Evolutionary conservation across 1,140 invertebrate species (phyloP).

Genomic region (Campoletis sonorensis): DNA sequence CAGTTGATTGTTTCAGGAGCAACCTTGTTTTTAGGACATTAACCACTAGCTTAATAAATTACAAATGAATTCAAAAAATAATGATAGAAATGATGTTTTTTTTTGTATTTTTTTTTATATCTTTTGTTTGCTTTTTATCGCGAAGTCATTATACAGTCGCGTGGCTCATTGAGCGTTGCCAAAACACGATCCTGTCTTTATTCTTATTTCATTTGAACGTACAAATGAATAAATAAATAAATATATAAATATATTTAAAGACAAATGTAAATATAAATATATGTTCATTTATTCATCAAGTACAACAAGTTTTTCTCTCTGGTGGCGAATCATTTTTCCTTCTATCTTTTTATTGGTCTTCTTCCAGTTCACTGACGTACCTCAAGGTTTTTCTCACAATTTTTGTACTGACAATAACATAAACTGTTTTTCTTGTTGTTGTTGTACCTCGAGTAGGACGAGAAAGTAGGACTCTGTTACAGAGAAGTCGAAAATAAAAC

Average conservation of each 20-base stretch:
- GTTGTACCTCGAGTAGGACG: slow-evolving; percentile 7
- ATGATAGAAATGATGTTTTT: slow-evolving; percentile 40
- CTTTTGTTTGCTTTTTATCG: slow-evolving; percentile 34
- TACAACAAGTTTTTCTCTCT: too few relatives aligned
- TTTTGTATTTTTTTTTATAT: not conserved
- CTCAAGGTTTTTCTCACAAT: slow-evolving; percentile 20
- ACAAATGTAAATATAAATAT: too few relatives aligned
- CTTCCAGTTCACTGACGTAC: too few relatives aligned
- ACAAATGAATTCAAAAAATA: slow-evolving; percentile 49
- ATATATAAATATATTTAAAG: too few relatives aligned
- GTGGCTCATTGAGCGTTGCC: slow-evolving; percentile 20
- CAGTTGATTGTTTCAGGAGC: slow-evolving; percentile 72
- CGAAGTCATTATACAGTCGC: slow-evolving; percentile 17
- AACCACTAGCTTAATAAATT: slow-evolving; percentile 47
- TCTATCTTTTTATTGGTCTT: not conserved
- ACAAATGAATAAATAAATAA: too few relatives aligned
- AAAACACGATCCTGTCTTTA: slow-evolving; percentile 26
- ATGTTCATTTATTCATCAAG: too few relatives aligned
- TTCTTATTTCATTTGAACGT: not conserved
- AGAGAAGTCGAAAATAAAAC: slow-evolving; percentile 33
- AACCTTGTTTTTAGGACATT: slow-evolving; percentile 53
- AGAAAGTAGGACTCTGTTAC: slow-evolving; percentile 10
- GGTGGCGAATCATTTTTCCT: not conserved
- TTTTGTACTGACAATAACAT: slow-evolving; percentile 39
- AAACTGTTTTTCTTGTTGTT: too few relatives aligned